A percentile compares a stretch with the other conserved stretches of the same genome.
Conservation (phyloP, 2,113 vertebrate species). For the Protobothrops mucrosquamatus region DNA sequence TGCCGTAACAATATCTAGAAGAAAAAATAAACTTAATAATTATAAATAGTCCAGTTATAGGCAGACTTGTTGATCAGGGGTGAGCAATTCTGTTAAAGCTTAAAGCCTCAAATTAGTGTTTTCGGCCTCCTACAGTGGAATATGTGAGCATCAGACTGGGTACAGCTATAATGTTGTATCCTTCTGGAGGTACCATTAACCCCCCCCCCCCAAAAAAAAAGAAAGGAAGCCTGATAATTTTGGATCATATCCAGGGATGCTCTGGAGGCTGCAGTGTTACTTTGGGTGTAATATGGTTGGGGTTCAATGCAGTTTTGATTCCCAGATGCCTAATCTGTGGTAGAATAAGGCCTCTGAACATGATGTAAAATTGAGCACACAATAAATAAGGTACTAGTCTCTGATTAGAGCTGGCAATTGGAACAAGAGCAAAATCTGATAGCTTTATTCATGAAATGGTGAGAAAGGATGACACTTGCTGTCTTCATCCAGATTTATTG, state of each 20-base stretch:
- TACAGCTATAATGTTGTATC: not conserved
- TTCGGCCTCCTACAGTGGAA: not conserved
- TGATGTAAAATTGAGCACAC: not conserved
- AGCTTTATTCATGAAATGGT: not conserved
- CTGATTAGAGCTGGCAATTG: not conserved
- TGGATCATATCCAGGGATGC: not conserved
- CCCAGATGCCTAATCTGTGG: not conserved
- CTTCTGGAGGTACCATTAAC: not conserved
- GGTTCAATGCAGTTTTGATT: not conserved
- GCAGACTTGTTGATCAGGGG: not conserved
- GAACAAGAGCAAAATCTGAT: not conserved
- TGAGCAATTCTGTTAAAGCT: not conserved
- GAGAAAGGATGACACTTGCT: not conserved
- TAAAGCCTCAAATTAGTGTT: not conserved
- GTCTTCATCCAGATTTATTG: not conserved
- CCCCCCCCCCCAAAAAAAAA: not conserved
- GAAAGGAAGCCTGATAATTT: not conserved
- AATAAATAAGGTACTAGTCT: not conserved
- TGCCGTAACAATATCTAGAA: not conserved
- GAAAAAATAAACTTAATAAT: constrained; percentile 18
- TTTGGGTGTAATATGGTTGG: not conserved
- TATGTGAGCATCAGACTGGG: not conserved
- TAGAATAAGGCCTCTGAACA: not conserved
- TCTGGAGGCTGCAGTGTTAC: not conserved
- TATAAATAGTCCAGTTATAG: not conserved